These are phyloP conservation scores for Papilio protenor DNA, from an alignment of 2,888 invertebrate species.

Conservation along the genomic window DNA sequence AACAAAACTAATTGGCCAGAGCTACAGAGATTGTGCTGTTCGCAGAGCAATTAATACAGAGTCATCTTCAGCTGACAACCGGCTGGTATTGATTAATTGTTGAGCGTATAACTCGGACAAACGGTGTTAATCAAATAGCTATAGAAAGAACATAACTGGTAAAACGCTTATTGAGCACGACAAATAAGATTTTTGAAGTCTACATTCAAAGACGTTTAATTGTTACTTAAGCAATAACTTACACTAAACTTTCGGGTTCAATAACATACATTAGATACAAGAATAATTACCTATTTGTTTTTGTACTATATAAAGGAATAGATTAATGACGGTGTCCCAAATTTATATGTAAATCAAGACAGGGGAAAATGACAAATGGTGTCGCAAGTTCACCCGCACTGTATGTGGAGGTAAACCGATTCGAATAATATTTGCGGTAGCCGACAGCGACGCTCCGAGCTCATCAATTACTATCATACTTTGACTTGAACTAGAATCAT, in stretches of 20 bases:
- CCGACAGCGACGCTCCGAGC: neutral
- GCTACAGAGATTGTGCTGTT: constrained; percentile 47
- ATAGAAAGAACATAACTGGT: neutral
- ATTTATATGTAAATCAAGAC: constrained; percentile 27
- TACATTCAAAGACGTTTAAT: neutral
- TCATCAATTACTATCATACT: constrained; percentile 29
- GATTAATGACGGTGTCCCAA: constrained; percentile 27
- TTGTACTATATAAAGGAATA: neutral
- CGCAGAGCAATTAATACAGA: constrained; percentile 63
- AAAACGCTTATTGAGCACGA: neutral
- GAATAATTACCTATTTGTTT: constrained; percentile 9
- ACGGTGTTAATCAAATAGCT: constrained; percentile 22
- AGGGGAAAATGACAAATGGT: constrained; percentile 35
- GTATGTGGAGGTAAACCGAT: constrained; percentile 18
- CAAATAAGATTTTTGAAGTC: neutral
- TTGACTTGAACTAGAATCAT: constrained; percentile 9
- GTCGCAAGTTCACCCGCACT: constrained; percentile 24
- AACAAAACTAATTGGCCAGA: constrained; percentile 7
- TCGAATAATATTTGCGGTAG: constrained; percentile 29
- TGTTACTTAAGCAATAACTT: neutral
- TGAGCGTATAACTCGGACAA: constrained; percentile 49
- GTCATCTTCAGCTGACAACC: constrained; percentile 67
- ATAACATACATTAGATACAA: neutral
- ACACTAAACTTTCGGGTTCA: neutral
- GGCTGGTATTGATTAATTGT: constrained; percentile 61